These are phyloP conservation scores for Zosterops lateralis DNA, from an alignment of 2,113 vertebrate genomes.

Conservation along the genomic window DNA sequence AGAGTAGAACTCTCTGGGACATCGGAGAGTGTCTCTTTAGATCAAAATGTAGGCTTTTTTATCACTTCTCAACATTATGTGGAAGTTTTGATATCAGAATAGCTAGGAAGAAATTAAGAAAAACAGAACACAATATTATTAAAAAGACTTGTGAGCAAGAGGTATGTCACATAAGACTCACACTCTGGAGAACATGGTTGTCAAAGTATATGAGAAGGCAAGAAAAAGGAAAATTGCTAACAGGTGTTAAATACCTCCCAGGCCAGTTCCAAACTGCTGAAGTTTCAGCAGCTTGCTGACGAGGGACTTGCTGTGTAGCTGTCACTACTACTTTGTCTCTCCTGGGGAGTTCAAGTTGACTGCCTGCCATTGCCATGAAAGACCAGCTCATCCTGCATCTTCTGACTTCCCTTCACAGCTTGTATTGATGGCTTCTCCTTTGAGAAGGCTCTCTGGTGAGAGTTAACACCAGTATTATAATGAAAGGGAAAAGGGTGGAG, in stretches of 20 bases:
- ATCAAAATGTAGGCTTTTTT: not conserved
- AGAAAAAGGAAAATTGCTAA: not conserved
- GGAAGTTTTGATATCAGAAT: not conserved
- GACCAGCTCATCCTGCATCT: not conserved
- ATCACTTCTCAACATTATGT: not conserved
- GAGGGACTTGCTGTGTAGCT: not conserved
- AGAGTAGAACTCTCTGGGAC: not conserved
- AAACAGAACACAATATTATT: not conserved
- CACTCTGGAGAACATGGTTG: not conserved
- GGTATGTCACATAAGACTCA: not conserved
- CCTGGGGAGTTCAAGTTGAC: not conserved
- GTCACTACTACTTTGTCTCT: not conserved
- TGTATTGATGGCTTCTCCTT: not conserved
- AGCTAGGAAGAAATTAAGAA: not conserved
- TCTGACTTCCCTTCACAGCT: not conserved
- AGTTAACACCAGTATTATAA: not conserved
- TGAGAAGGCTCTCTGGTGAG: not conserved
- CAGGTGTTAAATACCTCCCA: not conserved
- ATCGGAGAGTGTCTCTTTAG: not conserved
- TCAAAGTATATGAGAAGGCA: not conserved
- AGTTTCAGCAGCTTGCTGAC: not conserved
- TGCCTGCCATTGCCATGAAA: not conserved
- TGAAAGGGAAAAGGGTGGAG: not conserved
- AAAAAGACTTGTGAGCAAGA: not conserved
- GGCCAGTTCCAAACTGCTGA: not conserved